Evolutionary conservation across 1,140 invertebrate species (phyloP).

Genomic region (Drosophila sturtevanti): DNA sequence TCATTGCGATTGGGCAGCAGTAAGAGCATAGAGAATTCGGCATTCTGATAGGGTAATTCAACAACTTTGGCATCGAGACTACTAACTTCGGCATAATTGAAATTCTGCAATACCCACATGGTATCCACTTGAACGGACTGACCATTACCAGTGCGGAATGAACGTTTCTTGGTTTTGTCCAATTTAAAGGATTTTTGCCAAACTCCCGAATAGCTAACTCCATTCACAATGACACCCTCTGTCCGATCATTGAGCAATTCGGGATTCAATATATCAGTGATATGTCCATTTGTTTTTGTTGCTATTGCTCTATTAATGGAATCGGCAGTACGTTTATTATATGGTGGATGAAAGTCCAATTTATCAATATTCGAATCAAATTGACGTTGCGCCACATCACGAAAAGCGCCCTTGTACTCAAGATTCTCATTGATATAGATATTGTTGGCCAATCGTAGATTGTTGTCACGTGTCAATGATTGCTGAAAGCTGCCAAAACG

Average conservation of each 20-base stretch:
- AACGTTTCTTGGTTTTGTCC: constrained; percentile 62
- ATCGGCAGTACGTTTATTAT: constrained; percentile 79
- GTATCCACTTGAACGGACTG: constrained; percentile 71
- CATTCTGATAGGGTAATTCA: constrained; percentile 75
- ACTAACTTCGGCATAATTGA: constrained; percentile 68
- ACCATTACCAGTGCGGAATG: constrained; percentile 61
- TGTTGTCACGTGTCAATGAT: constrained; percentile 69
- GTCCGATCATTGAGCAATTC: constrained; percentile 72
- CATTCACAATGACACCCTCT: constrained; percentile 76
- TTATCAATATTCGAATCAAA: constrained; percentile 78
- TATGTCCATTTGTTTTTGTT: constrained; percentile 71
- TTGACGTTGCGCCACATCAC: constrained; percentile 70
- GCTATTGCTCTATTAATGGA: constrained; percentile 64
- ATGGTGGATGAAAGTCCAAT: constrained; percentile 78
- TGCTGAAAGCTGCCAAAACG: constrained; percentile 67
- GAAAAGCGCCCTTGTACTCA: constrained; percentile 73
- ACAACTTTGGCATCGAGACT: constrained; percentile 73
- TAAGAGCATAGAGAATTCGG: constrained; percentile 71
- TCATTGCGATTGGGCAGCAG: constrained; percentile 76
- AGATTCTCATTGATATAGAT: constrained; percentile 80
- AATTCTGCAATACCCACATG: constrained; percentile 76
- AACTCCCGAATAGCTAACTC: constrained; percentile 55
- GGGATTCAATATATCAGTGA: constrained; percentile 61
- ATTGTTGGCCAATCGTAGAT: constrained; percentile 73
- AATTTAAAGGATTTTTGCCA: constrained; percentile 73